A percentile compares a stretch with the other conserved stretches of the same genome.
Conservation (phyloP, 2,888 invertebrate genomes). For the Spilosoma lubricipeda region DNA sequence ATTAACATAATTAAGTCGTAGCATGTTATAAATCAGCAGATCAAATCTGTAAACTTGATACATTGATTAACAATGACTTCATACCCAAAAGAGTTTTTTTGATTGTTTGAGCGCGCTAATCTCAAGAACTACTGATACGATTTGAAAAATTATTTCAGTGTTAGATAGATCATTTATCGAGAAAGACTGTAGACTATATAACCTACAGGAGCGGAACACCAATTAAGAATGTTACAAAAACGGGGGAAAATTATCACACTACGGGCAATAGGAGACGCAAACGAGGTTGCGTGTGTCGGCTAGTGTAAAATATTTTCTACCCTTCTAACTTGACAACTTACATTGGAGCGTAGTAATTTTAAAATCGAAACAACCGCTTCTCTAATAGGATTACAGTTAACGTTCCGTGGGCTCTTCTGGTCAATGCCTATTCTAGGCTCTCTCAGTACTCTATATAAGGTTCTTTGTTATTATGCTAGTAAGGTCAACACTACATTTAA, state of each 20-base stretch:
- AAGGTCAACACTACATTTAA: constrained; percentile 36
- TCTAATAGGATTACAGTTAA: not conserved
- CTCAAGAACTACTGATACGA: too few relatives aligned
- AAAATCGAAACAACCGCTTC: not conserved
- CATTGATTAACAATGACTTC: not conserved
- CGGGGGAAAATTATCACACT: too few relatives aligned
- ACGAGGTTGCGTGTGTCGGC: too few relatives aligned
- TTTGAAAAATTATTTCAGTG: too few relatives aligned
- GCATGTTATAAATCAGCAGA: not conserved
- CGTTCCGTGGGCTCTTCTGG: not conserved
- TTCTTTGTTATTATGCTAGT: constrained; percentile 21
- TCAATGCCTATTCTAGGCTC: not conserved
- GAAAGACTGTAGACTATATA: too few relatives aligned
- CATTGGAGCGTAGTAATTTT: not conserved
- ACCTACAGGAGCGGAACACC: not conserved
- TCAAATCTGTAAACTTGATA: not conserved
- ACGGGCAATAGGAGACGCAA: too few relatives aligned
- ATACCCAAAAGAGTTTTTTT: too few relatives aligned
- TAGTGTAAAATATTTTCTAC: not conserved
- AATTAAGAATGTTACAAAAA: too few relatives aligned
- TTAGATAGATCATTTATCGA: too few relatives aligned
- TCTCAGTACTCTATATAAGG: not conserved
- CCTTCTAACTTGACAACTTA: not conserved
- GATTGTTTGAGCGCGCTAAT: too few relatives aligned
- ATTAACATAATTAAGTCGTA: not conserved